These are phyloP conservation scores for Enoplosus armatus DNA, from an alignment of 2,797 vertebrate genomes.

Conservation along the genomic window DNA sequence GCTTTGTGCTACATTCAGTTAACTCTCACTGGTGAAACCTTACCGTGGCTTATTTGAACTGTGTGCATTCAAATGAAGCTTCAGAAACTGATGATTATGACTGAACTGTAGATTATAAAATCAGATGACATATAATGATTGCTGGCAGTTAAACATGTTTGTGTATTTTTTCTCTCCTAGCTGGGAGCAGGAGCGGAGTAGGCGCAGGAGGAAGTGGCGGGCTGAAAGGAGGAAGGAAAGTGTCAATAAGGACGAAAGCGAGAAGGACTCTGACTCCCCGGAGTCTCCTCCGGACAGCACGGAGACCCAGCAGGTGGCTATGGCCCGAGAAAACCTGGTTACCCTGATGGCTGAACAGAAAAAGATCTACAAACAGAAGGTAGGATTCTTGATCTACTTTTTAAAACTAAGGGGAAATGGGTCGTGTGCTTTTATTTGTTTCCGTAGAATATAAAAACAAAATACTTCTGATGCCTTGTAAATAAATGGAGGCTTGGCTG, in stretches of 20 bases:
- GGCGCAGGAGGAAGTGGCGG: constrained; percentile 84
- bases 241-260: constrained; percentile 86
- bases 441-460: not conserved
- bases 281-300: constrained; percentile 87
- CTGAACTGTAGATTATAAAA: not conserved
- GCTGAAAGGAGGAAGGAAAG: constrained; percentile 88
- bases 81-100: not conserved
- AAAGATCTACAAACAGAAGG: constrained; percentile 89
- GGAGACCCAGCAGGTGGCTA: constrained; percentile 86
- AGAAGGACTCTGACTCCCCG: constrained; percentile 89
- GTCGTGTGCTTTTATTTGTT: not conserved
- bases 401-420: not conserved
- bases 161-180: constrained; percentile 65
- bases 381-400: constrained; percentile 29
- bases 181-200: constrained; percentile 90
- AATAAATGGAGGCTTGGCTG: not conserved
- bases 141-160: not conserved
- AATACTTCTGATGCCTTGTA: not conserved
- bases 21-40: not conserved
- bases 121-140: not conserved
- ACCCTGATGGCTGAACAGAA: constrained; percentile 88
- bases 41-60: not conserved
- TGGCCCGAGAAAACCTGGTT: constrained; percentile 86
- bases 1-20: not conserved
- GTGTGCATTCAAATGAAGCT: not conserved